These are phyloP conservation scores for Coregonus clupeaformis DNA, from an alignment of 2,113 vertebrate species.

Conservation along the genomic window DNA sequence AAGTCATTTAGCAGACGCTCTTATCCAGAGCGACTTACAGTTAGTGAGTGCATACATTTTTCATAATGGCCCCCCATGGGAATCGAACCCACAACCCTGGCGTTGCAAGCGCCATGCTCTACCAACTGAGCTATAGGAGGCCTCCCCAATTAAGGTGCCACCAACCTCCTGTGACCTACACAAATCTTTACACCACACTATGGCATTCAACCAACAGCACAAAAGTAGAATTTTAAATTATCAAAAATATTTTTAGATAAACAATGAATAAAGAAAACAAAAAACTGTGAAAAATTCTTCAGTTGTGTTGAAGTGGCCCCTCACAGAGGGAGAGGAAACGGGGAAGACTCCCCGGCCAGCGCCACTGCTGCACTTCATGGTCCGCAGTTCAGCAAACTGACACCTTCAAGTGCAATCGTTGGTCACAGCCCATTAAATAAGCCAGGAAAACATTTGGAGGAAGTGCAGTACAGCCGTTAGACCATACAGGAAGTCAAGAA, in stretches of 20 bases:
- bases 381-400: conserved; percentile 41
- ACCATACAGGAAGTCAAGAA: conserved; percentile 12
- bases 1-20: too few relatives aligned
- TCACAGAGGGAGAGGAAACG: conserved; percentile 68
- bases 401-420: conserved; percentile 57
- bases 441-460: conserved; percentile 41
- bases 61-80: too few relatives aligned
- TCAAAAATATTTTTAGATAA: background rate
- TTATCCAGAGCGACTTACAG: too few relatives aligned
- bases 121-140: too few relatives aligned
- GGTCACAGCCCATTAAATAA: conserved; percentile 33
- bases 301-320: conserved; percentile 28
- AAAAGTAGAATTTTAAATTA: conserved; percentile 3
- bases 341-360: conserved; percentile 28
- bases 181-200: conserved; percentile 18
- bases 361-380: conserved; percentile 20
- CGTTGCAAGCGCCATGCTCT: too few relatives aligned
- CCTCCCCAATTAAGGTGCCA: too few relatives aligned
- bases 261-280: background rate
- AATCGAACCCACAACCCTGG: too few relatives aligned
- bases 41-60: too few relatives aligned
- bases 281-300: background rate
- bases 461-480: conserved; percentile 57
- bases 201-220: conserved; percentile 12
- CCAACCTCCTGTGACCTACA: too few relatives aligned